Evolutionary conservation across 2,113 vertebrate genomes (phyloP).

Genomic region (Leiothrix lutea): DNA sequence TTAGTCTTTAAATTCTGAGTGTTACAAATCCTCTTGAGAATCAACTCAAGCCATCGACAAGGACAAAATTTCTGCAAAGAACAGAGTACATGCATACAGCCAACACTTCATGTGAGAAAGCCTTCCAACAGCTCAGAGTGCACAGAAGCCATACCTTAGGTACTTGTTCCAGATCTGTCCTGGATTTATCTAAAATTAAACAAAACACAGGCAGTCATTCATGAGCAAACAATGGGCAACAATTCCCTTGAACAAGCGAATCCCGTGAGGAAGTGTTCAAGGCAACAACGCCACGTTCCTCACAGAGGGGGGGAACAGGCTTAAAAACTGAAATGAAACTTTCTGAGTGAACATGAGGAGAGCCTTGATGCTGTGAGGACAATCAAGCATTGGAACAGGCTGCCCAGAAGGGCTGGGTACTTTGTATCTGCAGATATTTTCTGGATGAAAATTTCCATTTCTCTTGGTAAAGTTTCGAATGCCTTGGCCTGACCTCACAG

Average conservation of each 20-base stretch:
- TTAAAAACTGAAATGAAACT: neutral
- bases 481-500: neutral
- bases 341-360: neutral
- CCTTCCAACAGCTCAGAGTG: neutral
- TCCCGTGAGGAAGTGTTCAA: neutral
- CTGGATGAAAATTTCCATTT: neutral
- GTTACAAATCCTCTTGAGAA: neutral
- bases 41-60: neutral
- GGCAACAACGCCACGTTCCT: neutral
- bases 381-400: neutral
- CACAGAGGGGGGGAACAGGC: neutral
- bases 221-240: neutral
- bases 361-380: neutral
- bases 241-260: neutral
- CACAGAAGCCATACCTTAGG: conserved; percentile 85
- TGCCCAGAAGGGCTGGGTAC: neutral
- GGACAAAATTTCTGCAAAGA: neutral
- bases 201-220: conserved; percentile 21
- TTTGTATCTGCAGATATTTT: neutral
- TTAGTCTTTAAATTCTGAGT: neutral
- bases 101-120: neutral
- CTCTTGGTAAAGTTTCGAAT: neutral
- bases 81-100: neutral
- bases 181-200: conserved; percentile 87
- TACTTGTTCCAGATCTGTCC: conserved; percentile 95